phyloP scores from a whole-genome alignment of 2,888 invertebrate species.

The Tillus elongatus region DNA sequence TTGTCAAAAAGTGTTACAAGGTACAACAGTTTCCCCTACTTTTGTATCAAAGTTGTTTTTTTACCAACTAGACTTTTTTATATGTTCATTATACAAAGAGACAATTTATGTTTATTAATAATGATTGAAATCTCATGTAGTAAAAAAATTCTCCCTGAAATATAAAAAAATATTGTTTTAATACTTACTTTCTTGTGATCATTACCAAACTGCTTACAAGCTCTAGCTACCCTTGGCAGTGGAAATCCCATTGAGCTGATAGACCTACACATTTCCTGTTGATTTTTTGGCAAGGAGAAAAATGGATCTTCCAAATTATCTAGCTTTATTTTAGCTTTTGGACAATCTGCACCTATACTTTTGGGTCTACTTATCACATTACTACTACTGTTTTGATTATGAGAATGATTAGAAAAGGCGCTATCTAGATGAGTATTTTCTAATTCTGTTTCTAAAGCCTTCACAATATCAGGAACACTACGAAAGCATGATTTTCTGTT shows the following conservation, averaged over 20 bases:
- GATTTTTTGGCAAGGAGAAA: constrained; percentile 43
- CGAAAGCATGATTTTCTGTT: constrained; percentile 18
- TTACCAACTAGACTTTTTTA: too few relatives aligned
- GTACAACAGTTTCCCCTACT: too few relatives aligned
- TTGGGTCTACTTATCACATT: constrained; percentile 20
- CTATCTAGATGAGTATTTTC: constrained; percentile 32
- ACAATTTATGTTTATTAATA: too few relatives aligned
- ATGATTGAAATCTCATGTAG: background rate
- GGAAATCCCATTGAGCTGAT: constrained; percentile 87
- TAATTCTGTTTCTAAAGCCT: constrained; percentile 62
- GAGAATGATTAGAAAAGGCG: constrained; percentile 11
- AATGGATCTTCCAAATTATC: constrained; percentile 37
- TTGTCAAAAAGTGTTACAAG: too few relatives aligned
- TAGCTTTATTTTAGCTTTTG: constrained; percentile 21
- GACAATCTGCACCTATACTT: constrained; percentile 24
- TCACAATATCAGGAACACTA: constrained; percentile 63
- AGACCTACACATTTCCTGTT: constrained; percentile 60
- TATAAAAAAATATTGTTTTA: constrained; percentile 4
- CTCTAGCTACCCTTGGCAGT: constrained; percentile 66
- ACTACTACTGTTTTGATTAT: constrained; percentile 10
- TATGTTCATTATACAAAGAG: too few relatives aligned
- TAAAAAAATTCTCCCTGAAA: constrained; percentile 7
- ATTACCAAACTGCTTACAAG: constrained; percentile 66
- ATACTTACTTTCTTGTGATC: constrained; percentile 73
- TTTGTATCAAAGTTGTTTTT: too few relatives aligned